Percentiles rank a stretch among this genome's conserved stretches.
Conservation (phyloP, 30 jellyfish, hydroid and myxozoan species). For the Turritopsis dohrnii region DNA sequence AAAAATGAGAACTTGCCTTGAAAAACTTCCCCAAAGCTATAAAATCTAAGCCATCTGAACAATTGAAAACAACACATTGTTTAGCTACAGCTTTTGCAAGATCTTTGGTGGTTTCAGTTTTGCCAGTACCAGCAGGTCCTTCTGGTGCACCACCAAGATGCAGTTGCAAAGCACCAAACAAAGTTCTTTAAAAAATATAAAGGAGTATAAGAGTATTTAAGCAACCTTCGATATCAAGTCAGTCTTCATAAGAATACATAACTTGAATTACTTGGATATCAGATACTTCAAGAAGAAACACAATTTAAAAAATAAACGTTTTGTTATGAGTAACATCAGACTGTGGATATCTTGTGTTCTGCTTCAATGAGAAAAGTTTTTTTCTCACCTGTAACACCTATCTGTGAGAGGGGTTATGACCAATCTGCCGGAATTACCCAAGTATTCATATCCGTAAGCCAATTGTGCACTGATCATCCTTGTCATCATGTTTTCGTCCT, state of each 20-base stretch:
- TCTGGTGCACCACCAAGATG: slow-evolving; percentile 99
- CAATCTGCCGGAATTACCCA: slow-evolving; percentile 92
- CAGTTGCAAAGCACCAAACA: slow-evolving; percentile 91
- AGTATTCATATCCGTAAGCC: slow-evolving; percentile 92
- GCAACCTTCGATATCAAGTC: too few relatives aligned
- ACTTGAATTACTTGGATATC: too few relatives aligned
- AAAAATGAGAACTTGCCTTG: slow-evolving; percentile 46
- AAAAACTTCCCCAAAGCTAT: slow-evolving; percentile 93
- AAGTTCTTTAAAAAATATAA: slow-evolving; percentile 42
- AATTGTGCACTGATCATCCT: slow-evolving; percentile 97
- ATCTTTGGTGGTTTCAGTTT: slow-evolving; percentile 95
- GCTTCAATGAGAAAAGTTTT: background rate
- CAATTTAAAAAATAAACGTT: background rate
- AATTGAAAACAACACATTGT: slow-evolving; percentile 93
- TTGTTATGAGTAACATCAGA: too few relatives aligned
- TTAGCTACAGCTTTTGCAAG: slow-evolving; percentile 98
- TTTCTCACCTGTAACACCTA: slow-evolving; percentile 84
- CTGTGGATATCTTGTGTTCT: too few relatives aligned
- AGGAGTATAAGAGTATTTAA: background rate
- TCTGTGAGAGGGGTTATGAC: slow-evolving; percentile 95
- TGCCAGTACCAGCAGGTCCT: slow-evolving; percentile 99
- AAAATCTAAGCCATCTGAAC: slow-evolving; percentile 96
- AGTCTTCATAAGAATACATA: too few relatives aligned
- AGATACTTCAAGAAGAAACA: background rate
- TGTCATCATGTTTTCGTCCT: slow-evolving; percentile 85